Base-by-base conservation (phyloP, 1,140 invertebrate species). In the Heterodera schachtii region DNA sequence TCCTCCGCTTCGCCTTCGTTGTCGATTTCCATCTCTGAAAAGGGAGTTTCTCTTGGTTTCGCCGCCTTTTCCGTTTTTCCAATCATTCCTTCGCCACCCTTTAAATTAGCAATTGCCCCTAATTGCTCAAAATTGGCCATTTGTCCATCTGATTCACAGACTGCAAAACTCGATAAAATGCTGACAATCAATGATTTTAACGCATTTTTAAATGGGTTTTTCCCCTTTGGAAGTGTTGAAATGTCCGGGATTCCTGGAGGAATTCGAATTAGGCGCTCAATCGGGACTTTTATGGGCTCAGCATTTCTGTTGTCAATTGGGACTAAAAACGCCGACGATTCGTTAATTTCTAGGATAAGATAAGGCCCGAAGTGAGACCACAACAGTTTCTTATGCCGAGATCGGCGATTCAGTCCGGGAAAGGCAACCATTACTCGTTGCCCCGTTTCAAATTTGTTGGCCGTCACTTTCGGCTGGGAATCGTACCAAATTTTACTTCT, bases 361-460 rank as follows among this genome's bases (percentile, higher is more conserved):
- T 31, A 31, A 31, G 31, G 31, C 31, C 31, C 31, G 31, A 31
- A 31, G 1, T 31, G 31, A 31, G 52, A 66, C 75, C 75, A 77
- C n/a, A 57, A 31, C 21, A 77, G 7, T 19, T 77, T 77, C 43
- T 77, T 77, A 13, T 77, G 52, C 66, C 44, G 52, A 7, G 66
- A 77, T 60, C 43, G 66, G 7, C 66, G 52, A 4, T 57, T 43
- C n/a, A 47, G 16, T 67, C 52, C 52, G 0, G 75, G 75, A 43
- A 64, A 77, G 66, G 31, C 31, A 31, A 31, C 31, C 31, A 31
- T 31, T 31, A 31, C 31, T 0, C 31, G 31, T 31, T 31, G 31
- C 31, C 31, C 31, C 31, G 31, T 1, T 31, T 31, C 31, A 31
- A 31, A 31, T 31, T 31, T 31, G 16, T 77, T 60, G 0, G 52